These are phyloP conservation scores for Hirtodrosophila histrioides DNA, from an alignment of 2,888 invertebrate genomes.

Conservation along the genomic window DNA sequence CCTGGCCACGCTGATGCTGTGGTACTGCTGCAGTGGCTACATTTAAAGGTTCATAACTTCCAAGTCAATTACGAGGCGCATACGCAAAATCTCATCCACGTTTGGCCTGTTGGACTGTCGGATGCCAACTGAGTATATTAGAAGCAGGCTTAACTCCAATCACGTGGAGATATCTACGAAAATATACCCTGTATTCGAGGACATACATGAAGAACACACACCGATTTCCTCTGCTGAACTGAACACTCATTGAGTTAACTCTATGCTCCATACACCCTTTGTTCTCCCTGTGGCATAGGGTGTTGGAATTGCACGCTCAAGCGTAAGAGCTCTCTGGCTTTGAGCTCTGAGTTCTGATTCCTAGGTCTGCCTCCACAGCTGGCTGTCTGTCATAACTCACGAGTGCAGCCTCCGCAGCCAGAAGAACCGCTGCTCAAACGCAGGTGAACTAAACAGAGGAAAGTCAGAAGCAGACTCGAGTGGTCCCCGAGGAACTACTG, in stretches of 20 bases:
- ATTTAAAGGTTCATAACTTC: conserved; percentile 81
- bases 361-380: conserved; percentile 47
- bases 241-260: neutral
- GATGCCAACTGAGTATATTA: conserved; percentile 52
- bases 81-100: conserved; percentile 47
- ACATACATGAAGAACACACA: no score
- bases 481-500: conserved; percentile 62
- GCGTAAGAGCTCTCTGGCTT: conserved; percentile 60
- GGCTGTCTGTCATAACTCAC: conserved; percentile 80
- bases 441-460: conserved; percentile 73
- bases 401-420: conserved; percentile 54
- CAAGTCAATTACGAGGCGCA: conserved; percentile 79
- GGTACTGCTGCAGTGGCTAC: conserved; percentile 56
- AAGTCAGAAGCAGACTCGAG: conserved; percentile 24
- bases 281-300: neutral
- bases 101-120: conserved; percentile 36
- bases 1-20: conserved; percentile 16
- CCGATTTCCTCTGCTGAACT: no score
- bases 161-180: neutral
- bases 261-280: conserved; percentile 3
- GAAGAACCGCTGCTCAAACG: conserved; percentile 77
- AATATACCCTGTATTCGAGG: conserved; percentile 9
- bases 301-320: conserved; percentile 67
- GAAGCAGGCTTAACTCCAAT: conserved; percentile 23
- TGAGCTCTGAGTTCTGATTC: conserved; percentile 28